Percentiles rank a stretch among this genome's conserved stretches.
Conservation (phyloP, 2,888 invertebrate species). For the Thecocarcelia acutangulata region DNA sequence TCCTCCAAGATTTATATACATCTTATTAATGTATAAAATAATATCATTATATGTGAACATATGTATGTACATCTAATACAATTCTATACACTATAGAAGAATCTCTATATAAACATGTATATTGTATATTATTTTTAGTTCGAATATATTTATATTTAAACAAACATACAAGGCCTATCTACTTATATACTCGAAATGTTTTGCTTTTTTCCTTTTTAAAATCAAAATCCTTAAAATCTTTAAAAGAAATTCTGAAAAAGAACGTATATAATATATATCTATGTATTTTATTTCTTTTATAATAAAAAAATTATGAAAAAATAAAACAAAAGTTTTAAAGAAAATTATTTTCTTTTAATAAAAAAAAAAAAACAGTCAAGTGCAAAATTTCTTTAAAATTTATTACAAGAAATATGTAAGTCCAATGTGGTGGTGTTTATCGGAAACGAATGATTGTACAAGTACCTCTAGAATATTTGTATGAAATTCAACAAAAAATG, state of each 20-base stretch:
- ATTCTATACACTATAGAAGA: slow-evolving; percentile 39
- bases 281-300: slow-evolving; percentile 21
- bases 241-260: slow-evolving; percentile 70
- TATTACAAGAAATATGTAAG: slow-evolving; percentile 66
- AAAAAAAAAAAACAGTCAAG: neutral
- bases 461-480: too few species aligned
- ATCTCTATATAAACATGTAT: slow-evolving; percentile 15
- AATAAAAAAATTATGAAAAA: slow-evolving; percentile 17
- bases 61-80: slow-evolving; percentile 48
- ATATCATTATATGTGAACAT: slow-evolving; percentile 38
- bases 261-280: neutral
- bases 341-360: slow-evolving; percentile 40
- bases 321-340: slow-evolving; percentile 15
- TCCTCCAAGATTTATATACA: slow-evolving; percentile 35
- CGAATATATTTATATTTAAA: slow-evolving; percentile 60
- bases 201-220: slow-evolving; percentile 67
- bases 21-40: neutral
- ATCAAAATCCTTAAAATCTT: slow-evolving; percentile 27
- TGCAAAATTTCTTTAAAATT: slow-evolving; percentile 21
- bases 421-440: slow-evolving; percentile 72
- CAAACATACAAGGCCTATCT: slow-evolving; percentile 39
- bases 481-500: too few species aligned
- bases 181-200: slow-evolving; percentile 63
- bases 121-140: slow-evolving; percentile 64
- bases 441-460: too few species aligned